A percentile compares a stretch with the other conserved stretches of the same genome.
Conservation (phyloP, 1,140 invertebrate species). For the Homalodisca vitripennis region DNA sequence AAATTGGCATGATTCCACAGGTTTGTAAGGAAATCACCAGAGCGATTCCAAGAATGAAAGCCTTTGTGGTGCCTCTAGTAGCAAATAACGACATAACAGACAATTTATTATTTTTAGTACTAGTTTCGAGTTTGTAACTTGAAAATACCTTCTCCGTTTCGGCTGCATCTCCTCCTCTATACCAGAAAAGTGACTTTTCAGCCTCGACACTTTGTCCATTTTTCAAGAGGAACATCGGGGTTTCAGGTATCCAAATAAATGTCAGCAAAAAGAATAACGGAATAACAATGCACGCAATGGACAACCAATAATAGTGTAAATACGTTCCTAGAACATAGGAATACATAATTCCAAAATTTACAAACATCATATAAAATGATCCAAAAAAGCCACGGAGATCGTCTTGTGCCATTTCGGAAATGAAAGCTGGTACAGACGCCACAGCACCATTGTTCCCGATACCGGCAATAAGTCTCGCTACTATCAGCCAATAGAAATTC, state of each 20-base stretch:
- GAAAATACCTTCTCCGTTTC: conserved; percentile 36
- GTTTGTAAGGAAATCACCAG: conserved; percentile 83
- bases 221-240: conserved; percentile 69
- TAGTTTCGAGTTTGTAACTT: conserved; percentile 13
- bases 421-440: conserved; percentile 80
- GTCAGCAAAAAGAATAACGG: conserved; percentile 62
- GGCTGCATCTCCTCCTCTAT: conserved; percentile 61
- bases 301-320: conserved; percentile 62
- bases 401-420: conserved; percentile 81
- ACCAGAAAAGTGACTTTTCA: conserved; percentile 53
- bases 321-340: conserved; percentile 69
- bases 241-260: conserved; percentile 79
- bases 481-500: conserved; percentile 59
- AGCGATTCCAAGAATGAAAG: conserved; percentile 68
- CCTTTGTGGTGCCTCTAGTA: conserved; percentile 59
- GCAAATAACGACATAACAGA: conserved; percentile 58
- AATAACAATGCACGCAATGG: conserved; percentile 62
- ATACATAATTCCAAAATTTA: conserved; percentile 78
- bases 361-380: conserved; percentile 77
- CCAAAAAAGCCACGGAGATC: conserved; percentile 79
- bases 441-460: conserved; percentile 73
- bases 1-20: conserved; percentile 80
- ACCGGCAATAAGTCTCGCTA: conserved; percentile 74
- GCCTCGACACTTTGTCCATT: conserved; percentile 52
- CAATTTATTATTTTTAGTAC: conserved; percentile 36